These are phyloP conservation scores for Dugesia japonica DNA, from an alignment of 2,888 invertebrate genomes.

Conservation along the genomic window DNA sequence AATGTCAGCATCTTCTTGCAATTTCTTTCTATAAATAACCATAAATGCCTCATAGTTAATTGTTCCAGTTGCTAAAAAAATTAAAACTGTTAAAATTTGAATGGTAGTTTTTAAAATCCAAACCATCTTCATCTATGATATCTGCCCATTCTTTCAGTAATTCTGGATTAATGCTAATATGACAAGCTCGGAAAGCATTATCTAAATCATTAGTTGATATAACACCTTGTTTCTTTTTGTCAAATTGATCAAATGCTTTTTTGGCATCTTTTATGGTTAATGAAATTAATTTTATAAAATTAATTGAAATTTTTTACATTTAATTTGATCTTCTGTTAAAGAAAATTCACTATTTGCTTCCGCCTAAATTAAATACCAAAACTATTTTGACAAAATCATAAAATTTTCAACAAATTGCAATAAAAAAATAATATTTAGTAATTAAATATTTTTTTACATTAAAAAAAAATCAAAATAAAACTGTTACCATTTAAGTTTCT, in stretches of 20 bases:
- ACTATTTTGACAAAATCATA: neutral
- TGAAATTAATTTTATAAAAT: neutral
- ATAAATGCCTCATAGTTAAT: neutral
- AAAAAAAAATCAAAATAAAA: constrained; percentile 3
- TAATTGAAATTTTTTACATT: neutral
- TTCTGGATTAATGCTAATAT: constrained; percentile 2
- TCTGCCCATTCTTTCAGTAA: constrained; percentile 1
- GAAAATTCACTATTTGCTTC: constrained; percentile 5
- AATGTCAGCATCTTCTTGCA: neutral
- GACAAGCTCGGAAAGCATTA: neutral
- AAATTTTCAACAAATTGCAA: neutral
- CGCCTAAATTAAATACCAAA: neutral
- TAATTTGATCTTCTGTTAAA: neutral
- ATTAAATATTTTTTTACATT: neutral
- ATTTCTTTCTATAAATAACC: constrained; percentile 9
- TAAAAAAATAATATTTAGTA: neutral
- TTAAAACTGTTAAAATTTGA: neutral
- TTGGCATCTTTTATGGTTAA: constrained; percentile 8
- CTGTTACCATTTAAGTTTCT: neutral
- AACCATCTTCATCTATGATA: constrained; percentile 8
- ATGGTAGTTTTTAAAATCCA: neutral
- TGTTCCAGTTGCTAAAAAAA: neutral
- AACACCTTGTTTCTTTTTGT: constrained; percentile 10
- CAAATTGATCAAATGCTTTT: neutral
- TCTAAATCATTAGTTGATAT: constrained; percentile 13